Conservation (phyloP, 2,888 invertebrate species). For the Mesorhabditis belari region DNA sequence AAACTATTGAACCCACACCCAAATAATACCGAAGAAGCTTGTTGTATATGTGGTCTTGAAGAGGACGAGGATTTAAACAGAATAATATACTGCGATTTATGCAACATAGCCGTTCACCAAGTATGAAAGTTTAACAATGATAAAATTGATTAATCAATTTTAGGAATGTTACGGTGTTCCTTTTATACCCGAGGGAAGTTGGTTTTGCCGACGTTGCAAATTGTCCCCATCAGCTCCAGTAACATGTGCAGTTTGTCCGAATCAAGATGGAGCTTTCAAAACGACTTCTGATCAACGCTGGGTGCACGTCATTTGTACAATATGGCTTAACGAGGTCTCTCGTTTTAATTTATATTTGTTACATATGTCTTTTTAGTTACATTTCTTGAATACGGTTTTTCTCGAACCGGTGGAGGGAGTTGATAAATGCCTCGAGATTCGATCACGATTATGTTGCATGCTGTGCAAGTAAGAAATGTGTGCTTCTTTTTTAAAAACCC, state of each 20-base stretch:
- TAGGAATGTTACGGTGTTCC: slow-evolving; percentile 83
- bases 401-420: slow-evolving; percentile 84
- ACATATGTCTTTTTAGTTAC: slow-evolving; percentile 22
- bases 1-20: slow-evolving; percentile 1
- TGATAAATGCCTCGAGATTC: slow-evolving; percentile 11
- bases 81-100: slow-evolving; percentile 98
- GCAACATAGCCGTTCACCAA: slow-evolving; percentile 95
- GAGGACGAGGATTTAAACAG: slow-evolving; percentile 98
- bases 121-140: slow-evolving; percentile 29
- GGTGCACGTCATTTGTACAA: slow-evolving; percentile 96
- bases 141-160: not conserved
- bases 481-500: not conserved
- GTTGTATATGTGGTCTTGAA: slow-evolving; percentile 94
- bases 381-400: slow-evolving; percentile 80
- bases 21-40: slow-evolving; percentile 62
- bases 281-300: slow-evolving; percentile 84
- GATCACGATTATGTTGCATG: slow-evolving; percentile 92
- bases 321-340: slow-evolving; percentile 96
- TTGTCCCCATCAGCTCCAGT: slow-evolving; percentile 89
- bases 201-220: slow-evolving; percentile 89
- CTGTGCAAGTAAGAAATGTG: slow-evolving; percentile 64
- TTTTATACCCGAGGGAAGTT: slow-evolving; percentile 92
- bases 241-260: slow-evolving; percentile 94
- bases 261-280: slow-evolving; percentile 95
- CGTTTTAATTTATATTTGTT: not conserved